Percentiles rank a stretch among this genome's conserved stretches.
Conservation (phyloP, 1,140 invertebrate genomes). For the Pogonognathellus flavescens region DNA sequence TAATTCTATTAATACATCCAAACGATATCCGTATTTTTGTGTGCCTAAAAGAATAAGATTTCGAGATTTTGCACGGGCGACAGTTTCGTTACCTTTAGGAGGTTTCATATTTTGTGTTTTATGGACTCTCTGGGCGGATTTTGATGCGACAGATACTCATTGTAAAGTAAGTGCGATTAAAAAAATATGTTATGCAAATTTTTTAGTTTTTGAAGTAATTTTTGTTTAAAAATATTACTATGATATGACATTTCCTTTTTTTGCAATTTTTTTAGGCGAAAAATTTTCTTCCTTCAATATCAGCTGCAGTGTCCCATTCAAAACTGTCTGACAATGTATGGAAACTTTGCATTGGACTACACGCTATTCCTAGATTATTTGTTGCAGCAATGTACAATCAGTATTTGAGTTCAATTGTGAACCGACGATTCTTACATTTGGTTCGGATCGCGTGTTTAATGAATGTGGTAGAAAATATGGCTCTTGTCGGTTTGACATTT, state of each 20-base stretch:
- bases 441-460: slow-evolving; percentile 79
- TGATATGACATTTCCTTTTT: too few species aligned
- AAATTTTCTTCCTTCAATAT: slow-evolving; percentile 94
- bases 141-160: slow-evolving; percentile 88
- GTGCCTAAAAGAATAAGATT: slow-evolving; percentile 72
- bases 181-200: too few species aligned
- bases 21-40: too few species aligned
- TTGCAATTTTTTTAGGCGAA: slow-evolving; percentile 72
- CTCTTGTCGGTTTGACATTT: slow-evolving; percentile 86
- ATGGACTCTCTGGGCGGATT: slow-evolving; percentile 85
- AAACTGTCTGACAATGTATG: slow-evolving; percentile 90
- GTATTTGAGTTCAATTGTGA: slow-evolving; percentile 75
- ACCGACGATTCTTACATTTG: slow-evolving; percentile 74
- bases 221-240: too few species aligned
- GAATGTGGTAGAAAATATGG: slow-evolving; percentile 86
- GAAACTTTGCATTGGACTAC: slow-evolving; percentile 86
- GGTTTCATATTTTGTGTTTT: slow-evolving; percentile 80
- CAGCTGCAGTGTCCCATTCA: slow-evolving; percentile 92
- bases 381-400: slow-evolving; percentile 73
- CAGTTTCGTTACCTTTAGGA: slow-evolving; percentile 80
- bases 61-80: slow-evolving; percentile 76
- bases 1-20: too few species aligned
- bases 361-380: slow-evolving; percentile 80
- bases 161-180: slow-evolving; percentile 72
- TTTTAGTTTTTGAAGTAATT: too few species aligned